Evolutionary conservation across 2,888 invertebrate genomes (phyloP), one percentile per base, ranked within the genome.

Genomic region (Mylabris sibirica): DNA sequence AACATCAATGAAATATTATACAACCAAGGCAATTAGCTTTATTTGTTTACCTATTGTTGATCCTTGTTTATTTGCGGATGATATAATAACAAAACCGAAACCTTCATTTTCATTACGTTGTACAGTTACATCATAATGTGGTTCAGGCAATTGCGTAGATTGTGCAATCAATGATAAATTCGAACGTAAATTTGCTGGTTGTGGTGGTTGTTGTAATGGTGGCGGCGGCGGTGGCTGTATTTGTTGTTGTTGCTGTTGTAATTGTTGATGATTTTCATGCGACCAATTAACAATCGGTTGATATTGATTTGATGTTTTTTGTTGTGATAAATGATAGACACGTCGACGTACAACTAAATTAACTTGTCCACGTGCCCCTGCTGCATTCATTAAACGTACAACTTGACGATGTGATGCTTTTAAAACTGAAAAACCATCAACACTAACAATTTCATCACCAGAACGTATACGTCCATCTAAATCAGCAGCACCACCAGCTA

Each of bases 81-180:
- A 98, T 78, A 99, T 98, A 76, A 99, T 98, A 61, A 99, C 98
- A 85, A 99, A 99, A 12, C 99, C 99, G 84, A 99, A 99, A 4
- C 99, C 99, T 85, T 99, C 99, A 74, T 93, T 95, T 80, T 98
- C 97, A 82, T 91, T 91, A 63, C 98, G 88, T 70, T 92, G 92
- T 1, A 99, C 95, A 1, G 94, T 93, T 4, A 99, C 96, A 85
- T 98, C 97, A 80, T 97, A 97, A 0, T 97, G 96, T 81, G 22
- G 64, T 87, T 89, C 78, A 26, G 26, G 57, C 4, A 57, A 8
- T 26, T 57, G 57, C 5, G 57, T 26, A 5, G 72, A 75, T 6
- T 76, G 74, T 53, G 35, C 76, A 67, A 61, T 66, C 5, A 68
- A 68, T 9, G 68, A 63, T 62, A 77, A 75, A 65, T 67, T 76